Conservation (phyloP, 2,888 invertebrate species). For the Lucinisca nassula region DNA sequence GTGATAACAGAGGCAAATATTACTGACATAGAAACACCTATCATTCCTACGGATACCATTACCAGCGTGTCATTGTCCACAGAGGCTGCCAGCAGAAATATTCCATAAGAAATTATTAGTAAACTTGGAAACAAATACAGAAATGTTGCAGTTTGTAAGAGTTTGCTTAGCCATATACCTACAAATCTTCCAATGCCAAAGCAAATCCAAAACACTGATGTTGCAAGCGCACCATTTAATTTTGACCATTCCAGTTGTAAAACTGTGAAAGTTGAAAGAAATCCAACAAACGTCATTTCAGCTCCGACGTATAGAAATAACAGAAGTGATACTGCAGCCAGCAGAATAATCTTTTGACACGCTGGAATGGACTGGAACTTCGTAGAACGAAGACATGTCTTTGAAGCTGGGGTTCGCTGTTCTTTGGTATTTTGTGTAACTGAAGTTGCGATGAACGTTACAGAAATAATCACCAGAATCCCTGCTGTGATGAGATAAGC, state of each 20-base stretch:
- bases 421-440: background rate
- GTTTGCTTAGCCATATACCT: constrained; percentile 85
- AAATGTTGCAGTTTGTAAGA: constrained; percentile 83
- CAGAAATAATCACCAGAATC: background rate
- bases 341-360: constrained; percentile 15
- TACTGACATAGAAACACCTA: constrained; percentile 87
- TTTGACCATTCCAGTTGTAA: constrained; percentile 80
- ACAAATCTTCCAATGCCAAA: constrained; percentile 86
- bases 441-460: background rate
- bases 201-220: constrained; percentile 87
- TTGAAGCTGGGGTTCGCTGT: too few species aligned
- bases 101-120: constrained; percentile 45
- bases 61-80: constrained; percentile 24
- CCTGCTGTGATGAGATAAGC: background rate
- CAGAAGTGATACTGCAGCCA: constrained; percentile 29
- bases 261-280: constrained; percentile 58
- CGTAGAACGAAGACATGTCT: background rate
- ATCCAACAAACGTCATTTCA: constrained; percentile 58
- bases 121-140: constrained; percentile 77
- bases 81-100: constrained; percentile 44
- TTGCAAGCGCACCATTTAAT: constrained; percentile 81
- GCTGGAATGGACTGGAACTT: background rate
- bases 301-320: constrained; percentile 47
- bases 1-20: constrained; percentile 81
- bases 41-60: constrained; percentile 84